These are phyloP conservation scores for Ectobius pallidus DNA, from an alignment of 2,888 invertebrate species.

Conservation along the genomic window DNA sequence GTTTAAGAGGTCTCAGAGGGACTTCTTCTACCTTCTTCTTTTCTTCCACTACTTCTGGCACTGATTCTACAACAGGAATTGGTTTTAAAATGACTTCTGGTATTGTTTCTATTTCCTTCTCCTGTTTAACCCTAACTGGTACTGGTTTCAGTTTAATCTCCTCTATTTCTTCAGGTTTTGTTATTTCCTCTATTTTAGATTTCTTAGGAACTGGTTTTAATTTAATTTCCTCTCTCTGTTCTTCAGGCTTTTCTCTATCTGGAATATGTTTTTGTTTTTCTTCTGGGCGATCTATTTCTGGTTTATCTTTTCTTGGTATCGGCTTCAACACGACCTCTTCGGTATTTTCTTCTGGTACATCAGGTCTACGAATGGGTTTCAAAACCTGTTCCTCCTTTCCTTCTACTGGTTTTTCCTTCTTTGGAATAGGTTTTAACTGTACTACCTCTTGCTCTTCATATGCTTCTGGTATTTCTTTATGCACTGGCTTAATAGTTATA, in stretches of 20 bases:
- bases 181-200: conserved; percentile 50
- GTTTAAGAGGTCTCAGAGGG: conserved; percentile 43
- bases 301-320: conserved; percentile 55
- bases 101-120: conserved; percentile 43
- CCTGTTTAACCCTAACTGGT: conserved; percentile 54
- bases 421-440: conserved; percentile 43
- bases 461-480: conserved; percentile 41
- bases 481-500: conserved; percentile 43
- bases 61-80: conserved; percentile 14
- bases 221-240: conserved; percentile 41
- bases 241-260: conserved; percentile 19
- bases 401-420: conserved; percentile 19
- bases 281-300: conserved; percentile 39
- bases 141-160: conserved; percentile 54
- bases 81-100: conserved; percentile 37
- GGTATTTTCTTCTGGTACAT: conserved; percentile 40
- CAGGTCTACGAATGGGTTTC: conserved; percentile 43
- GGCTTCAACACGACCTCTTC: conserved; percentile 41
- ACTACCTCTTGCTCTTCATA: conserved; percentile 40
- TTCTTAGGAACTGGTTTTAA: conserved; percentile 57
- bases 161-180: conserved; percentile 47
- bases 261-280: conserved; percentile 42
- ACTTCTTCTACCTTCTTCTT: conserved; percentile 44
- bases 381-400: conserved; percentile 5
- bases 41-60: conserved; percentile 36